Conservation (phyloP, 2,113 vertebrate genomes). For the Dolichallabes microphthalmus region DNA sequence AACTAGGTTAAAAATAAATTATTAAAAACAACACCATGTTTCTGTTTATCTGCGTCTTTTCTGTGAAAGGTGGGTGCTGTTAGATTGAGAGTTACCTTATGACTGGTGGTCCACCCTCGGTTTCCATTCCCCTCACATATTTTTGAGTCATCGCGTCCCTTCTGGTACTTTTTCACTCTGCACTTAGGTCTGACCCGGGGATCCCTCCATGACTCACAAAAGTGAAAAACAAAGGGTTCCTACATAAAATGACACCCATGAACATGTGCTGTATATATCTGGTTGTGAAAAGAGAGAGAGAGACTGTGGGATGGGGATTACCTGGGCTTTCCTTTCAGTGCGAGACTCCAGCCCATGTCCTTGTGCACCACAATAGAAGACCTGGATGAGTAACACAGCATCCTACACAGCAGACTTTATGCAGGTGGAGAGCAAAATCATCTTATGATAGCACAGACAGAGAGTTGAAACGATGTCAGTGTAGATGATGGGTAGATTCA, state of each 20-base stretch:
- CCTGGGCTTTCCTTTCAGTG: constrained; percentile 63
- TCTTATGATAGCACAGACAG: neutral
- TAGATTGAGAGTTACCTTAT: constrained; percentile 48
- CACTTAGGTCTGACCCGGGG: constrained; percentile 61
- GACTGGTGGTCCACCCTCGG: constrained; percentile 60
- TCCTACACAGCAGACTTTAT: constrained; percentile 35
- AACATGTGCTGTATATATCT: constrained; percentile 38
- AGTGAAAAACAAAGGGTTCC: constrained; percentile 57
- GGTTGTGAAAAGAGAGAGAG: neutral
- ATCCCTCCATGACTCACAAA: constrained; percentile 71
- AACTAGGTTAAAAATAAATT: neutral
- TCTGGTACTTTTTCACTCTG: constrained; percentile 46
- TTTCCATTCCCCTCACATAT: constrained; percentile 60
- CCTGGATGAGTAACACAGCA: constrained; percentile 41
- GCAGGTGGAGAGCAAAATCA: constrained; percentile 22
- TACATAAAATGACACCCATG: constrained; percentile 55
- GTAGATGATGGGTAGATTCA: neutral
- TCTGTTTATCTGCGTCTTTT: constrained; percentile 62
- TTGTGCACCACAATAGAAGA: constrained; percentile 35
- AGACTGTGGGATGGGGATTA: constrained; percentile 55
- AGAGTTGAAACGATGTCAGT: neutral
- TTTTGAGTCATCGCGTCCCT: constrained; percentile 41
- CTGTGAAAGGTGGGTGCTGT: constrained; percentile 59
- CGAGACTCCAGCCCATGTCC: constrained; percentile 36
- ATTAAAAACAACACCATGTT: constrained; percentile 42